A percentile compares a stretch with the other conserved stretches of the same genome.
Conservation (phyloP, 2,797 vertebrate genomes). For the Phrynocephalus vlangalii region DNA sequence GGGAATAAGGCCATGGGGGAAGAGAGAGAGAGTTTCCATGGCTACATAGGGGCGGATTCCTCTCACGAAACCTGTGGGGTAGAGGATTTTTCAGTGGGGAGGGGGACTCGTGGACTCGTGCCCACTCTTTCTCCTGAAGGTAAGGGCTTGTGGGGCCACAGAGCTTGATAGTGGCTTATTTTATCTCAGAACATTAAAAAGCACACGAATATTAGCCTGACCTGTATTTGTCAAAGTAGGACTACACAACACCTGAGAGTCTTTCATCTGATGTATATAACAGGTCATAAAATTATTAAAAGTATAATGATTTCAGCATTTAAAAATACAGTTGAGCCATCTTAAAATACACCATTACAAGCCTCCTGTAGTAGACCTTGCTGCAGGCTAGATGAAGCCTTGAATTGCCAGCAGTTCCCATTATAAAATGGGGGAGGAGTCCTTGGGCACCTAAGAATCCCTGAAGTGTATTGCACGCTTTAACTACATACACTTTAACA, state of each 20-base stretch:
- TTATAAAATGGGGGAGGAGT: neutral
- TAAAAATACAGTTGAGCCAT: neutral
- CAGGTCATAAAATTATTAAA: neutral
- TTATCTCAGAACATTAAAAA: neutral
- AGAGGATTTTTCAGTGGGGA: neutral
- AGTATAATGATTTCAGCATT: neutral
- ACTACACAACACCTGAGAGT: neutral
- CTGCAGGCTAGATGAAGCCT: neutral
- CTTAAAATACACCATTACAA: neutral
- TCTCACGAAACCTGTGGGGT: neutral
- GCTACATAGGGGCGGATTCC: conserved; percentile 59
- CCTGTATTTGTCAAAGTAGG: neutral
- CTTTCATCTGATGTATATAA: neutral
- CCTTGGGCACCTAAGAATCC: no score
- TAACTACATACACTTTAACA: neutral
- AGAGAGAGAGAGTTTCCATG: conserved; percentile 53
- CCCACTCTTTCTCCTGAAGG: neutral
- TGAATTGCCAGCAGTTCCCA: neutral
- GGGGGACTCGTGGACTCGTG: neutral
- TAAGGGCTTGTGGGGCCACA: no score
- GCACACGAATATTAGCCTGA: neutral
- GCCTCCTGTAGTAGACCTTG: no score
- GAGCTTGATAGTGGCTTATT: neutral
- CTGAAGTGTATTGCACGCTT: neutral
- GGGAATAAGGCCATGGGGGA: conserved; percentile 19